Evolutionary conservation across 1,140 invertebrate genomes (phyloP).

Genomic region (Bursaphelenchus mucronatus): DNA sequence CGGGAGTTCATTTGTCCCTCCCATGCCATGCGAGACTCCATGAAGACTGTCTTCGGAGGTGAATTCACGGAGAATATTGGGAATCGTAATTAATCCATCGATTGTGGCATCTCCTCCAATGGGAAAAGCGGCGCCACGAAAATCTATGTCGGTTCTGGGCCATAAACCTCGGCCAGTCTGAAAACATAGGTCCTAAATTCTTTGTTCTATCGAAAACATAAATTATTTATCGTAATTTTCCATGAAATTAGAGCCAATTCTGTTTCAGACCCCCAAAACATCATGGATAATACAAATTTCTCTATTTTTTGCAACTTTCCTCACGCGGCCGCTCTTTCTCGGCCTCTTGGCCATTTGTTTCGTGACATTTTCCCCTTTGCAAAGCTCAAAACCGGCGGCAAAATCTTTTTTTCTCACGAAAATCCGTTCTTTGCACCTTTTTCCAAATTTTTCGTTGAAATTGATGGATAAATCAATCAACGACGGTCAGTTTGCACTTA

Average conservation of each 20-base stretch:
- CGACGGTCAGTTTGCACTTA: background rate
- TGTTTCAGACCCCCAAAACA: no score
- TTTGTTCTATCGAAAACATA: background rate
- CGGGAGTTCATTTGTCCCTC: constrained; percentile 47
- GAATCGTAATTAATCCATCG: constrained; percentile 57
- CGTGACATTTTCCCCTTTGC: no score
- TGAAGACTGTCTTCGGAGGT: constrained; percentile 29
- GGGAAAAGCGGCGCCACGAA: constrained; percentile 57
- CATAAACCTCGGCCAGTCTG: constrained; percentile 54
- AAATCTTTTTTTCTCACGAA: no score
- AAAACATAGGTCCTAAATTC: background rate
- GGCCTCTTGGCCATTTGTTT: no score
- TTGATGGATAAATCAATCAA: no score
- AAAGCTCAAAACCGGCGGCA: no score
- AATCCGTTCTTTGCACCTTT: no score
- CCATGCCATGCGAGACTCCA: constrained; percentile 58
- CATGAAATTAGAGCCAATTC: no score
- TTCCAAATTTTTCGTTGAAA: no score
- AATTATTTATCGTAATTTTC: background rate
- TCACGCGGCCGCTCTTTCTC: no score
- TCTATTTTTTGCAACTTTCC: no score
- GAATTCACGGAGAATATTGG: constrained; percentile 59
- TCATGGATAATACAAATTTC: no score
- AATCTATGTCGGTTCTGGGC: constrained; percentile 55
- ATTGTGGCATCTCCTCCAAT: constrained; percentile 59